These are phyloP conservation scores for Peromyscus attwateri DNA, from an alignment of 2,797 vertebrate genomes.

Conservation along the genomic window DNA sequence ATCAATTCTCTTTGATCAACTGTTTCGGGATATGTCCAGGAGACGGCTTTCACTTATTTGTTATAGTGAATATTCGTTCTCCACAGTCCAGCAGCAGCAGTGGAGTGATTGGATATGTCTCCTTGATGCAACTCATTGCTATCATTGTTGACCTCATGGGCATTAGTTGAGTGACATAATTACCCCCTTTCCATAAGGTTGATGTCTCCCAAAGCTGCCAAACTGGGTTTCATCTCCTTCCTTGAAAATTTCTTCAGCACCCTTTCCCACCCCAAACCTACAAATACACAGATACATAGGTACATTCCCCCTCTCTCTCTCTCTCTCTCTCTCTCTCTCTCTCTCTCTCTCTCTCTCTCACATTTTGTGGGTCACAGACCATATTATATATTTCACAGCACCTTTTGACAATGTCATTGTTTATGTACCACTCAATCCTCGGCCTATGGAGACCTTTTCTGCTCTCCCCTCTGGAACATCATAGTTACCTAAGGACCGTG, in stretches of 20 bases:
- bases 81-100: background rate
- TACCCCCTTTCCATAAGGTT: background rate
- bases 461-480: background rate
- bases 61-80: background rate
- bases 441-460: background rate
- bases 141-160: background rate
- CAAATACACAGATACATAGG: background rate
- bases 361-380: background rate
- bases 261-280: background rate
- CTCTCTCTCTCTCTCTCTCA: no score
- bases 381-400: background rate
- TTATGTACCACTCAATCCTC: background rate
- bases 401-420: background rate
- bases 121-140: background rate
- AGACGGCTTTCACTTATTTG: background rate
- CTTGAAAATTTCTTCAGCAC: background rate
- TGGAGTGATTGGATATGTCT: background rate
- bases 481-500: background rate
- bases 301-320: background rate
- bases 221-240: background rate
- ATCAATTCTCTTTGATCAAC: background rate
- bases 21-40: background rate
- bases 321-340: no score
- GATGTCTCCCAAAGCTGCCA: background rate
- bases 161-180: background rate